Evolutionary conservation across 2,797 vertebrate genomes (phyloP), one percentile per base, ranked within the genome.

Genomic region (Syncerus caffer): DNA sequence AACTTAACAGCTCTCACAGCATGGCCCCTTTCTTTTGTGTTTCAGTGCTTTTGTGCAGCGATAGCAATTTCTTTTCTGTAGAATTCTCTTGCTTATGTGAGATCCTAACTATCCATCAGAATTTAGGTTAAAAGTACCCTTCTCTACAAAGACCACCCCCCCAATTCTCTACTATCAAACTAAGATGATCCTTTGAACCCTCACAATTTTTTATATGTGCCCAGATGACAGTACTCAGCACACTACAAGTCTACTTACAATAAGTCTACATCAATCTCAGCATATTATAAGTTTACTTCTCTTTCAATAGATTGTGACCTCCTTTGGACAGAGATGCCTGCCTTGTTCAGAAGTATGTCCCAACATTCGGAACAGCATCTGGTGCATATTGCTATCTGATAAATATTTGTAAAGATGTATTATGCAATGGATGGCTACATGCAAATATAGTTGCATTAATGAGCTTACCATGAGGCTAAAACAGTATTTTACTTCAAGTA

Each of bases 391-490:
- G 16, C 19, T 67, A 86, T 84, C 96, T 92, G 71, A n/a, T 71
- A 97, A 96, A 94, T 92, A 91, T 91, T 45, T 92, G 14, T 34
- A 96, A 71, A 94, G 42, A 92, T 47, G 29, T 6, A 87, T 29
- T 47, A 47, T 1, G 6, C 42, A 93, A 67, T 53, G 38, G 90
- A 79, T 45, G 90, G 23, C 25, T 45, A 95, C 19, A 45, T 42
- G 23, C 3, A 95, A 97, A 92, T 84, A 10, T 62, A 86, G 71
- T 51, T 80, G 1, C 64, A 82, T 83, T 67, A 83, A 74, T 84
- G 34, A 83, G 47, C 4, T 58, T 92, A 64, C 12, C 76, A 12
- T 71, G 55, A 95, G 45, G 14, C 47, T 80, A 31, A 90, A 89
- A 92, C 5, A 90, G 23, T 55, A 90, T 92, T 93, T 92, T 86